Evolutionary conservation across 2,888 invertebrate genomes (phyloP).

Genomic region (Apamea crenata): DNA sequence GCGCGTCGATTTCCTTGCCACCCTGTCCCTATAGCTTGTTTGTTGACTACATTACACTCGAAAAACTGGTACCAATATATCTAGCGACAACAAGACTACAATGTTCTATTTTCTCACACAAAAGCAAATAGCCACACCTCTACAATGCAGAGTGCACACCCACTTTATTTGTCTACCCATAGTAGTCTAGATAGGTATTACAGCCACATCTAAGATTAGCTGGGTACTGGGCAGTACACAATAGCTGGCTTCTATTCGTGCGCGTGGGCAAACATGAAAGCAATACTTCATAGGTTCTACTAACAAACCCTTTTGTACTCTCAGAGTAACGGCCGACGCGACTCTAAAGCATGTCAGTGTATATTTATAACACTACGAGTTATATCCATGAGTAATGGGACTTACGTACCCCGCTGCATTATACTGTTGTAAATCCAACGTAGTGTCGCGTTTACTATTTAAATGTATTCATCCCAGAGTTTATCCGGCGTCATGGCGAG

Average conservation of each 20-base stretch:
- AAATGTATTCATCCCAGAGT: constrained; percentile 89
- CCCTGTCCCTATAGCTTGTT: background rate
- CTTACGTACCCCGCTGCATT: constrained; percentile 87
- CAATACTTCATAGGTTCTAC: constrained; percentile 87
- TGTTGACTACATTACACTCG: background rate
- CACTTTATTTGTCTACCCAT: constrained; percentile 54
- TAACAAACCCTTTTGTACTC: constrained; percentile 89
- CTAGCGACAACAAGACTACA: constrained; percentile 27
- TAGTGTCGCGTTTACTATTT: constrained; percentile 89
- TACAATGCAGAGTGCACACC: constrained; percentile 56
- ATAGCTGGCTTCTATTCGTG: constrained; percentile 69
- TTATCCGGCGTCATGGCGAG: constrained; percentile 88
- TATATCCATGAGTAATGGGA: constrained; percentile 87
- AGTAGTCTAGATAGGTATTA: constrained; percentile 46
- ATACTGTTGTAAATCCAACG: constrained; percentile 87
- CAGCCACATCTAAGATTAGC: constrained; percentile 60
- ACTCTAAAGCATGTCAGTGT: constrained; percentile 86
- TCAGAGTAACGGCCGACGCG: constrained; percentile 81
- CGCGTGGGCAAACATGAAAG: constrained; percentile 83
- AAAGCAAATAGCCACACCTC: constrained; percentile 60
- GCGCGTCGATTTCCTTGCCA: background rate
- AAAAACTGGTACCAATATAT: constrained; percentile 28
- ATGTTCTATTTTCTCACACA: constrained; percentile 52
- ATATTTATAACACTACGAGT: constrained; percentile 88
- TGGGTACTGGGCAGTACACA: constrained; percentile 52